Base-by-base conservation (phyloP, 2,888 invertebrate genomes). In the Clepsis dumicolana region DNA sequence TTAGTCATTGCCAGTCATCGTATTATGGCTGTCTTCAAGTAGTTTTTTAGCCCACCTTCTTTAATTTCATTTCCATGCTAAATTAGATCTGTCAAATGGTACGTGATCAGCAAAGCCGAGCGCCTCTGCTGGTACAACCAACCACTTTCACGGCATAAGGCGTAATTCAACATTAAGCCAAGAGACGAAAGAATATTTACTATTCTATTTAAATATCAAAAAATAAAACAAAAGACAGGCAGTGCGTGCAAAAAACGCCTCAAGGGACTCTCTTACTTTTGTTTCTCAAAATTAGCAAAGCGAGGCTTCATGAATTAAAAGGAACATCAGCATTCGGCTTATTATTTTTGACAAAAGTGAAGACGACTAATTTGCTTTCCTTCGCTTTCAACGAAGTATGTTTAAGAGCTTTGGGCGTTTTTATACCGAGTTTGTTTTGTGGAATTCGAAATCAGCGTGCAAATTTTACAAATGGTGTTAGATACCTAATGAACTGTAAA, bases 241-340 rank as follows among this genome's bases (percentile, higher is more conserved):
- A 29, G 25, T 12, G 12, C 29, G 18, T 18, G 12, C 38, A 24
- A 25, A 57, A 24, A 44, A 44, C n/a, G 32, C 8, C 32, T 35
- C 29, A 0, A 24, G 18, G 32, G 29, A 57, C 8, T 21, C 1
- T 29, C 25, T 48, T 32, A 18, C 35, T 48, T 32, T 64, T 57
- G 64, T 35, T 48, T 48, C 21, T 41, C 29, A 29, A 41, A 52
- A 53, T 52, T 7, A 41, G 41, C 29, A 14, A 29, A 64, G 56
- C 29, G 44, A 21, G 18, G 8, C 35, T 56, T 57, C 48, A 35
- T 56, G 56, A 64, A 61, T 61, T 61, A 61, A 61, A 61, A 56
- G 32, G 12, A 48, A 24, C 29, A 62, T 25, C 44, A 25, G 4
- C 24, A 25, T 38, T n/a, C 12, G 18, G n/a, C 24, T 2, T 25